Evolutionary conservation across 2,113 vertebrate species (phyloP), one percentile per base, ranked within the genome.

Genomic region (Carassius auratus): DNA sequence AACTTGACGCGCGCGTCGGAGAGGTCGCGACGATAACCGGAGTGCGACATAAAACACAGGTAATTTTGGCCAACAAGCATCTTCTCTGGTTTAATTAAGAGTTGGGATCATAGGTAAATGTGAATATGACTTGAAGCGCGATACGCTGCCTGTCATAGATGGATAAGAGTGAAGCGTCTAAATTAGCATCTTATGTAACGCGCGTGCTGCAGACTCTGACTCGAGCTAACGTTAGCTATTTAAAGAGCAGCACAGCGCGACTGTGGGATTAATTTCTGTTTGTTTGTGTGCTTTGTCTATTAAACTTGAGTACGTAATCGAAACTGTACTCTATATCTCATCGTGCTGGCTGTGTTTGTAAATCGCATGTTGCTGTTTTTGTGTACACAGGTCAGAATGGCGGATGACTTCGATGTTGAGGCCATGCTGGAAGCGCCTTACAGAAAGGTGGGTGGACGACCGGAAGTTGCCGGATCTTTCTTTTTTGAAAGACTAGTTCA

Each of bases 331-430:
- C 8, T n/a, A 42, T 73, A 19, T 12, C 8, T 10, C n/a, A 2
- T 69, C 14, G 1, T 1, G 36, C 21, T 61, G 14, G 14, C 42
- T 36, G 3, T 77, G 48, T 57, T 38, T 61, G 50, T 48, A 79
- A 17, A 12, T 36, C 13, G 21, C 57, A 17, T 85, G 10, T 30
- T 26, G 26, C 14, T 15, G 66, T 36, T 83, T 45, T 21, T 26
- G 38, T 59, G 3, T 21, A 36, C 83, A 93, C 94, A 93, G 93
- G 95, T 91, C 94, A 78, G 64, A 30, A 99, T 99, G 98, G 98
- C 98, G 92, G 98, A 99, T 95, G 98, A 99, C 95, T 98, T 99
- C 96, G 98, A 99, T 92, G 98, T 99, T 89, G 98, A 99, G 96
- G 98, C 98, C 90, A 98, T 99, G 98, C 96, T 99, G 90, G 98